Base-by-base conservation (phyloP, 2,113 vertebrate species). In the Nesogale talazaci region DNA sequence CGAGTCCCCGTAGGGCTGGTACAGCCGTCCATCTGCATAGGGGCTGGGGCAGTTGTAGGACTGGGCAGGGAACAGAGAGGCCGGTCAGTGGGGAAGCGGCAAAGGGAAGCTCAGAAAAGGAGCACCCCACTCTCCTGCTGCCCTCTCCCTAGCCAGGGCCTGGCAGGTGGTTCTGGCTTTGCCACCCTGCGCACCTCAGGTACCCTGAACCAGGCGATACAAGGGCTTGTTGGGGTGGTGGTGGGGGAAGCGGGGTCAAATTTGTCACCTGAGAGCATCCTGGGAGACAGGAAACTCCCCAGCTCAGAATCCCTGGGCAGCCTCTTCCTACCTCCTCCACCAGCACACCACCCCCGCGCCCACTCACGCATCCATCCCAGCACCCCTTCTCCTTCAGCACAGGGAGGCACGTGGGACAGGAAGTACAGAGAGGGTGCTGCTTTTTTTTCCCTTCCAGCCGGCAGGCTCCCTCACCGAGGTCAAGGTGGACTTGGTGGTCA, bases 401-500 rank as follows among this genome's bases (percentile, higher is more conserved):
- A 81, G 46, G 74, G 36, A 31, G 15, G 4, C 1, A 19, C 63
- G 36, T 8, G 31, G 23, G 75, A 16, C 56, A 31, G 11, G 31
- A 86, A 57, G 75, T 25, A 59, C 29, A 72, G 16, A 79, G 23
- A 34, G 25, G 11, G 15, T 67, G 23, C 46, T 65, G 74, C 63
- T 25, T 17, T 76, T 59, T 23, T 74, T 76, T 70, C 23, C n/a
- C 20, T 14, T 27, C 17, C 7, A 1, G 20, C 3, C 3, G 87
- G 89, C 97, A 0, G 36, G 31, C 56, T 15, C 74, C 97, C 99
- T 99, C 96, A 99, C 99, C 0, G 99, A 98, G 27, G 98, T 98
- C 96, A 99, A 94, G 20, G 98, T 99, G 78, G 99, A 98, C 94
- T 99, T 99, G 96, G 98, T 98, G 92, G 97, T 97, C 75, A 99